Percentiles rank a stretch among this genome's conserved stretches.
These are phyloP conservation scores for Phrynocephalus guinanensis DNA, from an alignment of 2,797 vertebrate species.

Conservation along the genomic window DNA sequence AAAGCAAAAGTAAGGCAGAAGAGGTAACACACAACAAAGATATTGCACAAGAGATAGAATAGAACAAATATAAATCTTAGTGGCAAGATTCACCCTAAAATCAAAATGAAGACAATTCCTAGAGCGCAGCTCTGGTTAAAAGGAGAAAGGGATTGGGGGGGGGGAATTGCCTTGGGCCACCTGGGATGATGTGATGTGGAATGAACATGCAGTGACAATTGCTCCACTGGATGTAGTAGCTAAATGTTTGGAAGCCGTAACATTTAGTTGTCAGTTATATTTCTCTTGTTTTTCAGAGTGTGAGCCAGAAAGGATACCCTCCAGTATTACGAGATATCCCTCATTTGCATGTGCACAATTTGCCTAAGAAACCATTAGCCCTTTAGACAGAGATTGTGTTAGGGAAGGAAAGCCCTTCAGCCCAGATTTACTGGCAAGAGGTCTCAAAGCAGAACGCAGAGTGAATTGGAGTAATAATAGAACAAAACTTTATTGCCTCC, in stretches of 20 bases:
- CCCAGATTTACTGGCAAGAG: background rate
- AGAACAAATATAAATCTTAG: constrained; percentile 2
- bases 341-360: background rate
- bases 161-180: background rate
- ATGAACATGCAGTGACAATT: constrained; percentile 1
- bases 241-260: background rate
- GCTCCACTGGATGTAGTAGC: background rate
- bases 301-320: too few species aligned
- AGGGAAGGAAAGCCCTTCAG: too few species aligned
- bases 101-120: background rate
- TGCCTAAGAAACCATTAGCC: background rate
- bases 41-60: background rate
- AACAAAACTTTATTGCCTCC: too few species aligned
- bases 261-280: background rate
- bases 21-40: constrained; percentile 11
- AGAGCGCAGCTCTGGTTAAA: background rate
- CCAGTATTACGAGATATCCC: background rate
- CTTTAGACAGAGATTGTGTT: background rate
- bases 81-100: background rate
- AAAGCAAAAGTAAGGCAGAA: background rate
- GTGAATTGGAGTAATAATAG: too few species aligned
- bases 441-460: too few species aligned
- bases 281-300: background rate
- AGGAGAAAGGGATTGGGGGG: background rate
- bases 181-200: background rate